phyloP scores from a whole-genome alignment of 2,113 vertebrate genomes.

The Acanthochromis polyacanthus region DNA sequence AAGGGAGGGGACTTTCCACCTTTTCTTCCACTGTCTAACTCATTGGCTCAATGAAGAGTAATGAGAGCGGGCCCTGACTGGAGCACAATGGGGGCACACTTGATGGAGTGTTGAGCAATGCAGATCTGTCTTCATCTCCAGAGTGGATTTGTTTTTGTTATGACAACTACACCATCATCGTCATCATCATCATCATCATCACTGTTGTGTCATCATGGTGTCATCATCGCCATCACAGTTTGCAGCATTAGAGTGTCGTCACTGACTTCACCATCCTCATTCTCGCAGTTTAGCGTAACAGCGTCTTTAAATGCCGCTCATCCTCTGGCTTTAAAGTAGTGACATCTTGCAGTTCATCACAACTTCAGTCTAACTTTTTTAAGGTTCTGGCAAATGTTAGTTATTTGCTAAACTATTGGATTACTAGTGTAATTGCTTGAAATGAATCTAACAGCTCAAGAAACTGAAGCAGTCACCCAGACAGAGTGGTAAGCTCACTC shows the following conservation, averaged over 20 bases:
- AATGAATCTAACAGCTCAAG: not conserved
- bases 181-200: conserved; percentile 15
- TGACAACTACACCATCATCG: conserved; percentile 61
- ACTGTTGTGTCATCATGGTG: conserved; percentile 24
- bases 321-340: not conserved
- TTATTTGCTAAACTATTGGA: not conserved
- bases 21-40: conserved; percentile 72
- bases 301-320: not conserved
- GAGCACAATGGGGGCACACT: conserved; percentile 80
- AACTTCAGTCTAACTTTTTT: not conserved
- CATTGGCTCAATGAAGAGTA: conserved; percentile 79
- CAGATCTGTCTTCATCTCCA: conserved; percentile 75
- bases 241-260: conserved; percentile 21
- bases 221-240: conserved; percentile 21
- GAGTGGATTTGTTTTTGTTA: conserved; percentile 61
- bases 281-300: too few species aligned
- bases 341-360: not conserved
- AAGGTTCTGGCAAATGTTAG: not conserved
- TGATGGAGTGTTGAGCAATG: conserved; percentile 81
- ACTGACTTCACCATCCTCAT: not conserved
- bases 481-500: not conserved
- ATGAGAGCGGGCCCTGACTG: conserved; percentile 74
- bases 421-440: not conserved
- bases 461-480: not conserved
- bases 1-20: conserved; percentile 64